Percentiles rank a stretch among this genome's conserved stretches.
Conservation (phyloP, 2,888 invertebrate genomes). For the Hydropsyche betteni region DNA sequence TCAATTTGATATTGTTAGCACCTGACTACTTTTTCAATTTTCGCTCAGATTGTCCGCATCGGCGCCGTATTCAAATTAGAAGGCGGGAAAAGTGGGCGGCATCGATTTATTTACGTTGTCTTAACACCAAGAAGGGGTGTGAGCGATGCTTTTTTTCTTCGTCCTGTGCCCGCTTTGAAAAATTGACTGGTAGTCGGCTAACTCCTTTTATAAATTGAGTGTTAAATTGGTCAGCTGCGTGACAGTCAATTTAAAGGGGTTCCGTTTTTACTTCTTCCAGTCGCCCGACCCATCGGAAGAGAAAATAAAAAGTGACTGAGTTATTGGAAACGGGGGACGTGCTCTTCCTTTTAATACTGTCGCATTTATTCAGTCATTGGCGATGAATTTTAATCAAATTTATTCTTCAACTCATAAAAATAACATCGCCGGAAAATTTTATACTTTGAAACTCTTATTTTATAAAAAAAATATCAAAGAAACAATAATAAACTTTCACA, state of each 20-base stretch:
- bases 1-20: constrained; percentile 49
- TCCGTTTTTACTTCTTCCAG: neutral
- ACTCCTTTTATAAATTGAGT: constrained; percentile 58
- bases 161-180: constrained; percentile 3
- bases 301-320: constrained; percentile 21
- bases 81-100: neutral
- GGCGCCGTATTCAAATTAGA: neutral
- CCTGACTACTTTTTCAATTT: constrained; percentile 42
- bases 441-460: no score
- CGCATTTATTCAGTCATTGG: no score
- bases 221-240: constrained; percentile 62
- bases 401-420: no score
- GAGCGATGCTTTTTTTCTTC: neutral
- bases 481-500: no score
- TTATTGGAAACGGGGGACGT: constrained; percentile 14
- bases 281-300: constrained; percentile 9
- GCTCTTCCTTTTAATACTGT: neutral
- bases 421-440: neutral
- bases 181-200: constrained; percentile 31
- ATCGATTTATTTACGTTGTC: neutral
- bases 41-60: constrained; percentile 30
- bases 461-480: no score
- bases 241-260: constrained; percentile 54
- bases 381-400: no score
- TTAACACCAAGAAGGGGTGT: neutral